Conservation (phyloP, 2,888 invertebrate species). For the Malthinus flaveolus region DNA sequence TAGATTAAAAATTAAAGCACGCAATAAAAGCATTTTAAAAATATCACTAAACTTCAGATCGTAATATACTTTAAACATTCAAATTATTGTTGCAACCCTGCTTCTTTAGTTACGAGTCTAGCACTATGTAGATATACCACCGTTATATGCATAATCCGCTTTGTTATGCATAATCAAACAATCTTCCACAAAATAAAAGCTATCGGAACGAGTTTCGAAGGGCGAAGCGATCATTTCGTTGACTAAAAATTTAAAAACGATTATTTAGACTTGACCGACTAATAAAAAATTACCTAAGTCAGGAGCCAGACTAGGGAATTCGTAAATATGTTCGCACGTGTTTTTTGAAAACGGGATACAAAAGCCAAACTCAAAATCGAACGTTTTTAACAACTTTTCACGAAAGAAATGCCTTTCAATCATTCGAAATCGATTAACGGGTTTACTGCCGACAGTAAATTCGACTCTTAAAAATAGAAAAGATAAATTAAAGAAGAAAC, state of each 20-base stretch:
- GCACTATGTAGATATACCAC: constrained; percentile 59
- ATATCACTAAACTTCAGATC: constrained; percentile 21
- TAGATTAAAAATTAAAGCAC: constrained; percentile 10
- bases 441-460: constrained; percentile 90
- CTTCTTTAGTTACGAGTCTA: constrained; percentile 4
- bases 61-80: constrained; percentile 8
- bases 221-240: constrained; percentile 96
- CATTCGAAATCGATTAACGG: constrained; percentile 96
- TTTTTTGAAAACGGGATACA: constrained; percentile 98
- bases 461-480: constrained; percentile 73
- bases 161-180: constrained; percentile 98
- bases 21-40: constrained; percentile 18
- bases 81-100: constrained; percentile 25
- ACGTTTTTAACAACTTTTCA: constrained; percentile 91
- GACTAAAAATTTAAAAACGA: constrained; percentile 62
- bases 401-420: constrained; percentile 96
- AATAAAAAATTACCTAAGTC: constrained; percentile 73
- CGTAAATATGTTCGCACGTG: constrained; percentile 98
- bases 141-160: constrained; percentile 97
- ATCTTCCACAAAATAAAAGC: constrained; percentile 98
- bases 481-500: not conserved
- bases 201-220: constrained; percentile 97
- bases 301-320: constrained; percentile 87
- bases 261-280: not conserved
- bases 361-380: constrained; percentile 99